Evolutionary conservation across 2,888 invertebrate genomes (phyloP), one percentile per base, ranked within the genome.

Genomic region (Xanthia icteritia): DNA sequence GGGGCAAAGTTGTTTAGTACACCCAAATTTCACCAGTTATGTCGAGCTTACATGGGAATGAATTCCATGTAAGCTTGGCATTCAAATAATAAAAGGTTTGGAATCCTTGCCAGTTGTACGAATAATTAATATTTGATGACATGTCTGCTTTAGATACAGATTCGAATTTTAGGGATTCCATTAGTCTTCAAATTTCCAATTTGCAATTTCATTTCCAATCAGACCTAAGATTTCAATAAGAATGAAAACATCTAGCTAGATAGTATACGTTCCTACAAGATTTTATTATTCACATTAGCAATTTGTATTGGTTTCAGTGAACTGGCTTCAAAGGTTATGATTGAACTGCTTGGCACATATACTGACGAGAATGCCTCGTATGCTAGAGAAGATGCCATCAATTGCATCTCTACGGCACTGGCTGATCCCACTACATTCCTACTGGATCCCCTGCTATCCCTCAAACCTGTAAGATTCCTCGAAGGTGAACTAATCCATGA

Each of bases 361-460:
- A 99, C 99, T 42, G 98, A 99, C 81, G 99, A 99, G 91, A 99
- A 99, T 96, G 99, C 99, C 0, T 99, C 99, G 3, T 98, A 99
- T 85, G 99, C 99, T 0, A 97, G 99, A 86, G 99, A 99, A 93
- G 99, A 99, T 96, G 99, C 99, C 3, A 99, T 99, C 91, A 98
- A 98, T 91, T 99, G 99, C 94, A 99, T 99, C 91, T 98, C 99
- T 27, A 98, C 99, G 3, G 99, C 99, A 36, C 96, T 99, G 76
- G 99, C 98, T 13, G 99, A 99, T 95, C 99, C 99, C 23, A 98
- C 98, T 92, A 99, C 99, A 86, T 99, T 99, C 96, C 97, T 99
- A 31, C 97, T 99, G 91, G 99, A 99, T 95, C 99, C 99, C 54
- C 97, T 99, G 79, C 97, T 99, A 56, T 97, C 99, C 1, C 97